Percentiles rank a stretch among this genome's conserved stretches.
These are phyloP conservation scores for Rhaphigaster nebulosa DNA, from an alignment of 2,888 invertebrate genomes.

Conservation along the genomic window DNA sequence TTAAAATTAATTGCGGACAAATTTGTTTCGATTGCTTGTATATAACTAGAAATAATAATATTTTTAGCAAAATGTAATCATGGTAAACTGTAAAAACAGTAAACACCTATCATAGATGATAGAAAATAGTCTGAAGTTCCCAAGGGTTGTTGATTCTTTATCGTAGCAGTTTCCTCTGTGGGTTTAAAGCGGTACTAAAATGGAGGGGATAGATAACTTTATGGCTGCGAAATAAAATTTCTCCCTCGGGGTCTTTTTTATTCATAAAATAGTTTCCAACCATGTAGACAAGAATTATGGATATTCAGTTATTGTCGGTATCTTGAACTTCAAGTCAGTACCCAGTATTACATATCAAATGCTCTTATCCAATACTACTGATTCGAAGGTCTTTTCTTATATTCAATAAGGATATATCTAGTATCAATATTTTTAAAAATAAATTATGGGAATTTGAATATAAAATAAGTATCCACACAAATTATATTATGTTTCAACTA, in stretches of 20 bases:
- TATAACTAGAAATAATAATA: too few species aligned
- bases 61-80: too few species aligned
- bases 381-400: neutral
- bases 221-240: slow-evolving; percentile 20
- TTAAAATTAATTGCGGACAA: neutral
- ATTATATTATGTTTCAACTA: too few species aligned
- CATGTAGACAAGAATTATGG: neutral
- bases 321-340: neutral
- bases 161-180: slow-evolving; percentile 3
- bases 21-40: neutral
- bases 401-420: neutral
- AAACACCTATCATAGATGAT: neutral
- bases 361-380: neutral
- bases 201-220: slow-evolving; percentile 1
- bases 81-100: neutral
- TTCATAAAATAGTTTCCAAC: slow-evolving; percentile 21
- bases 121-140: neutral
- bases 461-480: too few species aligned
- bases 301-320: neutral
- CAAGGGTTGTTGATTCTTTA: slow-evolving; percentile 21
- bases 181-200: slow-evolving; percentile 28
- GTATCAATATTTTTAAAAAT: too few species aligned
- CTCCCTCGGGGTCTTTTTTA: neutral
- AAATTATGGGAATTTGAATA: too few species aligned
- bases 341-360: neutral